Conservation (phyloP, 2,888 invertebrate species). For the Teleiodes luculella region DNA sequence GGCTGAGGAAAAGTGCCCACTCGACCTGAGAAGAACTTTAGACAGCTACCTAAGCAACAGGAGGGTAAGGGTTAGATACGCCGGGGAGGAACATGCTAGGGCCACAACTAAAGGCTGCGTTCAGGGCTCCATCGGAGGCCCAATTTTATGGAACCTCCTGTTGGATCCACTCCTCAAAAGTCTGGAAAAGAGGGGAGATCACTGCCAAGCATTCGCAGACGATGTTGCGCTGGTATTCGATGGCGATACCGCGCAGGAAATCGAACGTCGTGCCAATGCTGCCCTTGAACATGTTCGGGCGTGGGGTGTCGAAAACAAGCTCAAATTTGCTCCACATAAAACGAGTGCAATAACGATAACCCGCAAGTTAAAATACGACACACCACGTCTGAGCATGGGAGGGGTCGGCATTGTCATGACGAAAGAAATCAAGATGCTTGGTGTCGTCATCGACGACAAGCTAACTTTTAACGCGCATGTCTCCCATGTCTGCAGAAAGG, state of each 20-base stretch:
- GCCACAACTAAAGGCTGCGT: background rate
- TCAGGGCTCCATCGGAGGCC: background rate
- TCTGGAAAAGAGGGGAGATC: no score
- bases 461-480: slow-evolving; percentile 11
- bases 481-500: background rate
- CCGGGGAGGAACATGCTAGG: background rate
- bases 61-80: slow-evolving; percentile 3
- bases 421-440: slow-evolving; percentile 18
- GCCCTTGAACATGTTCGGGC: background rate
- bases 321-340: background rate
- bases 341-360: no score
- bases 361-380: no score
- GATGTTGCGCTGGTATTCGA: no score
- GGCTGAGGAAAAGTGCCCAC: slow-evolving; percentile 1
- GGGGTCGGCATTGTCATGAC: slow-evolving; percentile 9
- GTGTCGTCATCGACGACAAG: slow-evolving; percentile 18
- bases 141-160: background rate
- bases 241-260: background rate
- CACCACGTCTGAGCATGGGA: background rate
- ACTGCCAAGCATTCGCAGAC: no score
- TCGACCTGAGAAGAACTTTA: background rate
- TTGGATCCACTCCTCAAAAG: no score
- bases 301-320: slow-evolving; percentile 3
- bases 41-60: slow-evolving; percentile 7
- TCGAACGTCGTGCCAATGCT: background rate